A percentile compares a stretch with the other conserved stretches of the same genome.
Evolutionary conservation across 2,797 vertebrate species (phyloP).

Genomic region (Numenius phaeopus): DNA sequence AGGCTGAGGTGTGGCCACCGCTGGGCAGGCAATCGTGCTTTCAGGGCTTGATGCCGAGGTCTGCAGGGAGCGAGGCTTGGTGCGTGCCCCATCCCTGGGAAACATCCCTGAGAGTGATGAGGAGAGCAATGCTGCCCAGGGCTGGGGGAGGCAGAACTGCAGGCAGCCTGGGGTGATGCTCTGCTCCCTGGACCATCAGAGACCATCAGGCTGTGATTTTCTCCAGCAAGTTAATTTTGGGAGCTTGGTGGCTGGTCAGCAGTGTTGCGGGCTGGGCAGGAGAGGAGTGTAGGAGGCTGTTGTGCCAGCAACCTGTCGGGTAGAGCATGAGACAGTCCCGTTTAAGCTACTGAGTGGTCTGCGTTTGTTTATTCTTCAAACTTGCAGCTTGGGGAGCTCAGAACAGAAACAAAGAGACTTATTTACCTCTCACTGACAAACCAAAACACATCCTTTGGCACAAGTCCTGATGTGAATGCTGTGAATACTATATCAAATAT

Average conservation of each 20-base stretch:
- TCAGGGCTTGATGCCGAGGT: not conserved
- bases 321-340: not conserved
- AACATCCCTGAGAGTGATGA: not conserved
- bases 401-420: slow-evolving; percentile 7
- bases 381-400: not conserved
- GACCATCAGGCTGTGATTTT: not conserved
- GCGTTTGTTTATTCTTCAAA: slow-evolving; percentile 46
- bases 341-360: slow-evolving; percentile 8
- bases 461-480: not conserved
- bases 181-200: not conserved
- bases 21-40: not conserved
- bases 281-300: not conserved
- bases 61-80: not conserved
- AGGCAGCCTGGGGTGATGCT: not conserved
- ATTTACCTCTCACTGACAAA: slow-evolving; percentile 42
- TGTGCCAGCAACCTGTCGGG: not conserved
- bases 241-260: not conserved
- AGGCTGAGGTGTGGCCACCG: fast-evolving
- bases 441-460: slow-evolving; percentile 10
- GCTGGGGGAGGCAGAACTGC: not conserved
- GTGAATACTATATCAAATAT: slow-evolving; percentile 36
- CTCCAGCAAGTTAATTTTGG: not conserved
- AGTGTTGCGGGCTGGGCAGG: not conserved
- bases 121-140: not conserved
- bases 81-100: not conserved